Base-by-base conservation (phyloP, 2,888 invertebrate genomes). In the Lobophora halterata region DNA sequence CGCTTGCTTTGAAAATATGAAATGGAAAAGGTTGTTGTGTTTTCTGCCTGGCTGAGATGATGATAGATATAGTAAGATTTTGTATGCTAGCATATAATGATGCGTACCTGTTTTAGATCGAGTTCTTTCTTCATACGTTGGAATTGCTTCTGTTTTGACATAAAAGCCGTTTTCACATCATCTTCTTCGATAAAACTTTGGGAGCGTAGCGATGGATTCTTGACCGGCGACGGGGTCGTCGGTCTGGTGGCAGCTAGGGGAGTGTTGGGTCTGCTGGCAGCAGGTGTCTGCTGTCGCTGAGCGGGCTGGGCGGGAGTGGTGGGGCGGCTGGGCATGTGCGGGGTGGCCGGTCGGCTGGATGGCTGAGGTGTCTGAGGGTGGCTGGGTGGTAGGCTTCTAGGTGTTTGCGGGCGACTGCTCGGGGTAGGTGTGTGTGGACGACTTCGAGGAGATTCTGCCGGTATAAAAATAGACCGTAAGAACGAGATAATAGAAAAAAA, bases 41-140 rank as follows among this genome's bases (percentile, higher is more conserved):
- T n/a, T n/a, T n/a, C n/a, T n/a, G n/a, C n/a, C n/a, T n/a, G n/a
- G n/a, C n/a, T n/a, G n/a, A n/a, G n/a, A n/a, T n/a, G n/a, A n/a
- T 16, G 20, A 17, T 3, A 19, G n/a, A 12, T 11, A 2, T 17
- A 17, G 9, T 14, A n/a, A 1, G 3, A 7, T 9, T 9, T 10
- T 14, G 7, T 11, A 21, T 10, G 6, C 13, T 29, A 13, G 14
- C 5, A 28, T 32, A 35, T 24, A 38, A 52, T 16, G 6, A 29
- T 33, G 33, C 24, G 37, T 52, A 86, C 87, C 70, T 87, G 87
- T 62, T 83, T 86, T 14, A 85, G 46, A 56, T 87, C 86, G n/a
- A 87, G 57, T 42, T 86, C 86, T 49, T 75, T 86, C 49, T 86
- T 87, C 73, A 86, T 56, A 9, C 38, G 46, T 10, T 71, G 68